Base-by-base conservation (phyloP, 2,113 vertebrate species). In the Seriola rivoliana region DNA sequence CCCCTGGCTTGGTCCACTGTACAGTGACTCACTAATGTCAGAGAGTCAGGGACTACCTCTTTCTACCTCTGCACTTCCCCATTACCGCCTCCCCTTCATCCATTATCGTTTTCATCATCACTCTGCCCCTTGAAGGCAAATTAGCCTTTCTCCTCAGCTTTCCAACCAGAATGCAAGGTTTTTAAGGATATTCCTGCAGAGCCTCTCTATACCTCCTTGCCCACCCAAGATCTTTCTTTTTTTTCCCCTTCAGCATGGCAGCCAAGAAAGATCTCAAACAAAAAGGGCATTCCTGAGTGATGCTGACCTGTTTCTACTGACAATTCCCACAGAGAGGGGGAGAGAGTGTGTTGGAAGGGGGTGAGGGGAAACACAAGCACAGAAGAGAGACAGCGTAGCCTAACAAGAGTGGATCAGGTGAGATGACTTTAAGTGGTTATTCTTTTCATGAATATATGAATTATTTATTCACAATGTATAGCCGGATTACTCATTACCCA, bases 241-340 rank as follows among this genome's bases (percentile, higher is more conserved):
- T 73, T 54, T 25, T 11, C 34, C 58, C 36, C 52, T 23, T 68
- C 54, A 57, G 50, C 62, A 48, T 54, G 36, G 65, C 38, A 68
- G 71, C 67, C 50, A 60, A 71, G 60, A 55, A 12, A 29, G n/a
- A 79, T 81, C 23, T 69, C 34, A 52, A 23, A 50, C 67, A 55
- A 65, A 84, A 75, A 64, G 70, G 12, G 48, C 54, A 86, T 82
- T 78, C 78, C 52, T 86, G 48, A 70, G 78, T 80, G 66, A 82
- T 79, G 19, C 62, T 77, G 48, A 52, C 58, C 21, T 73, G 79
- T 77, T 78, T 89, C 82, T 68, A 55, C 40, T 65, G 77, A 75
- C 76, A 75, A n/a, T 74, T 85, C 54, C 60, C 69, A 64, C 25
- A 54, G 54, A 57, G 11, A 71, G 48, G 38, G 44, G n/a, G 62